Conservation (phyloP, 1,140 invertebrate genomes). For the Rhyacophila brunnea region DNA sequence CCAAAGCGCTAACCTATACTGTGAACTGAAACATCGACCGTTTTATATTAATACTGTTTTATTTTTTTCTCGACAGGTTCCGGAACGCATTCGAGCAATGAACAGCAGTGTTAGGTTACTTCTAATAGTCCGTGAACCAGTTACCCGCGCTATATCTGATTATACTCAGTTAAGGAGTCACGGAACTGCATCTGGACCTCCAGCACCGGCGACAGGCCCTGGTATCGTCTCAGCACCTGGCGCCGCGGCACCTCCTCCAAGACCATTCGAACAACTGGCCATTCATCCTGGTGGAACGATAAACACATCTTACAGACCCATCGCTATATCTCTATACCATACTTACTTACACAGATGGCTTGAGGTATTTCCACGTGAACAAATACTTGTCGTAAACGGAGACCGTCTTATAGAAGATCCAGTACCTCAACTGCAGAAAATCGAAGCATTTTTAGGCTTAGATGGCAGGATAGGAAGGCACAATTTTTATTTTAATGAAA, state of each 20-base stretch:
- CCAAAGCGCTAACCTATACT: no score
- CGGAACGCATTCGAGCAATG: constrained; percentile 87
- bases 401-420: constrained; percentile 95
- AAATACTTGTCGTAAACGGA: constrained; percentile 93
- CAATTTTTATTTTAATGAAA: constrained; percentile 96
- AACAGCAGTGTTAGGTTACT: constrained; percentile 90
- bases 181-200: constrained; percentile 63
- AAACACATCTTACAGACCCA: constrained; percentile 76
- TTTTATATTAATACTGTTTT: no score
- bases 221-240: constrained; percentile 1
- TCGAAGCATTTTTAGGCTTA: constrained; percentile 85
- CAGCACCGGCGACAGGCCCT: constrained; percentile 44
- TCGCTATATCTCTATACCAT: constrained; percentile 84
- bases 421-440: constrained; percentile 82
- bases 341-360: constrained; percentile 80
- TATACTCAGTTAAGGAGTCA: constrained; percentile 86
- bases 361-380: constrained; percentile 83
- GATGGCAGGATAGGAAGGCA: constrained; percentile 69
- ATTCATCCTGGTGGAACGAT: constrained; percentile 77
- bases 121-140: constrained; percentile 93
- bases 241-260: constrained; percentile 43
- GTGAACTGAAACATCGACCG: neutral
- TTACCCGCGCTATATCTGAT: constrained; percentile 93
- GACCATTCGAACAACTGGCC: constrained; percentile 79
- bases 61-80: constrained; percentile 58